Percentiles rank a stretch among this genome's conserved stretches.
Conservation (phyloP, 2,888 invertebrate species). For the Bruchidius siliquastri region DNA sequence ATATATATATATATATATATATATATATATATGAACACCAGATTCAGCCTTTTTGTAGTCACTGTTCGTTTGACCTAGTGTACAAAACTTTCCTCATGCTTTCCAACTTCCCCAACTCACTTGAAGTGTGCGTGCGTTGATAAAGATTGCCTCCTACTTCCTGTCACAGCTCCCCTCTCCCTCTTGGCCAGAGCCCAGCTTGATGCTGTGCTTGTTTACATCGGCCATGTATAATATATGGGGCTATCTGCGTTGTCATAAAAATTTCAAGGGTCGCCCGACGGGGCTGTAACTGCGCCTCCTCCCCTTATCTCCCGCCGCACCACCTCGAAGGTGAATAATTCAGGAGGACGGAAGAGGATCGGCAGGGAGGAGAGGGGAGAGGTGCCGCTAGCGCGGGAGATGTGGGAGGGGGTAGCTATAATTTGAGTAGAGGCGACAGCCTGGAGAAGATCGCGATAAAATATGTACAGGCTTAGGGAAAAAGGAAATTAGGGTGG, state of each 20-base stretch:
- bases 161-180: neutral
- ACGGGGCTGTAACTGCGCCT: neutral
- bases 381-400: neutral
- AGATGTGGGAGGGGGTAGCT: neutral
- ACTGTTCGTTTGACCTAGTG: too few species aligned
- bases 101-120: neutral
- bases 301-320: neutral
- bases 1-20: too few species aligned
- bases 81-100: neutral
- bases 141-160: neutral
- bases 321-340: neutral
- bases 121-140: neutral
- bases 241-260: conserved; percentile 44
- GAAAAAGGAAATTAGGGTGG: neutral
- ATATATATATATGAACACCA: too few species aligned
- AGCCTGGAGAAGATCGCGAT: neutral
- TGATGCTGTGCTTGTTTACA: neutral
- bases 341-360: neutral
- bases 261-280: conserved; percentile 39
- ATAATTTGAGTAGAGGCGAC: neutral
- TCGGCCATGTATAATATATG: conserved; percentile 43
- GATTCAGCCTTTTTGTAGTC: too few species aligned
- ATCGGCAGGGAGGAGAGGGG: neutral
- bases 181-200: neutral
- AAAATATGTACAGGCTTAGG: neutral